Base-by-base conservation (phyloP, 2,888 invertebrate genomes). In the Mythimna albipuncta region DNA sequence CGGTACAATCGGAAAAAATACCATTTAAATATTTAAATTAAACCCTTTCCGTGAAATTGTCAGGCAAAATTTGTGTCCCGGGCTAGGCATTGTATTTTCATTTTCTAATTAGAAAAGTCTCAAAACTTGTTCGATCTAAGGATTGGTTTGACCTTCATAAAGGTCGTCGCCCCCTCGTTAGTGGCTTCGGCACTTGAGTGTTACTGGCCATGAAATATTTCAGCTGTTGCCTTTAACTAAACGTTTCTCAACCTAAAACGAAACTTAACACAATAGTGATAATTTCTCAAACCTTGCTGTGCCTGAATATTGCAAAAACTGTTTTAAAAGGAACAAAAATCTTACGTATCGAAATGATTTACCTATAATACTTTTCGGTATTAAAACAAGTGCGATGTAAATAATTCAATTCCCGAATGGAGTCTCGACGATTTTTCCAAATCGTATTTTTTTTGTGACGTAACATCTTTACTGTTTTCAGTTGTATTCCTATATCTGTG, bases 281-380 rank as follows among this genome's bases (percentile, higher is more conserved):
- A 81, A 67, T 77, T 76, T 77, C n/a, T 67, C n/a, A 58, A 47
- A 58, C 11, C 62, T 73, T 59, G 74, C 9, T 54, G 7, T 2
- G n/a, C 21, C 6, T 32, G n/a, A 7, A 38, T 7, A 54, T 59
- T 70, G 35, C 16, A 13, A 19, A n/a, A 59, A 54, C 2, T 13
- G 7, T 32, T 59, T n/a, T 38, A 32, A 16, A 11, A 21, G 9
- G 2, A 9, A 52, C 0, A 2, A 3, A 52, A 52, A 52, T n/a
- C 32, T 32, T 32, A 32, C 2, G 32, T 5, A 32, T 32, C 32
- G 2, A 32, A 32, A 32, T 32, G 32, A 32, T 32, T 32, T 32
- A 32, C 32, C 32, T 32, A 32, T 2, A 0, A 32, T 32, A 32
- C 32, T 32, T 32, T 32, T 5, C 32, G 3, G 32, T 32, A 32